phyloP scores from a whole-genome alignment of 2,888 invertebrate genomes.

The Campoplex capitator region DNA sequence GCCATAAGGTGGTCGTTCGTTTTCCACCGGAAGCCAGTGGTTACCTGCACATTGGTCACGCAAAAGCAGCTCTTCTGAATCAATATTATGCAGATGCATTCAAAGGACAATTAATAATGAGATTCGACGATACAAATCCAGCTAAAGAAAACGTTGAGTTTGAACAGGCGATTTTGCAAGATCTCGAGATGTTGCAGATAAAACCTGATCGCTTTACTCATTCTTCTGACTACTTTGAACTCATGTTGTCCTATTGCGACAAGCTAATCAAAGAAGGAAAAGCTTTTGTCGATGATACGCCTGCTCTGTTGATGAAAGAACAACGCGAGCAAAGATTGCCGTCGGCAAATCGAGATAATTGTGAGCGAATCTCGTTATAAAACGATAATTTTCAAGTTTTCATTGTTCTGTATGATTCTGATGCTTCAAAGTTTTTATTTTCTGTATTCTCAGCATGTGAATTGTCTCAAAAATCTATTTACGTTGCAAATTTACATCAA shows the following conservation, averaged over 20 bases:
- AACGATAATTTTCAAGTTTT: neutral
- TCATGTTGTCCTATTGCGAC: conserved; percentile 95
- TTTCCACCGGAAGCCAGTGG: conserved; percentile 99
- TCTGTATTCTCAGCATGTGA: no score
- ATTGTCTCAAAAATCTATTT: no score
- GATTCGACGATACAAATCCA: conserved; percentile 99
- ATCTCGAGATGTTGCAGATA: conserved; percentile 95
- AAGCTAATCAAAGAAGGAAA: conserved; percentile 94
- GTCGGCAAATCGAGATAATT: conserved; percentile 93
- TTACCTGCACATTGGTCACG: conserved; percentile 98
- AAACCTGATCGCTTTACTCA: conserved; percentile 97
- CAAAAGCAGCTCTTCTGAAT: conserved; percentile 98
- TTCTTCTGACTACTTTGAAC: conserved; percentile 98
- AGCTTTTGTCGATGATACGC: conserved; percentile 98
- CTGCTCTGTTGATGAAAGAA: conserved; percentile 96
- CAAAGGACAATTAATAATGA: conserved; percentile 97
- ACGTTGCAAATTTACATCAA: no score
- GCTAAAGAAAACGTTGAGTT: conserved; percentile 99
- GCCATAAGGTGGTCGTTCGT: conserved; percentile 91
- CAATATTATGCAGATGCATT: conserved; percentile 98
- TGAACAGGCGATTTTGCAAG: conserved; percentile 98
- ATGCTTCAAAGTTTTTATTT: neutral
- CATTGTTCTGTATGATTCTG: neutral
- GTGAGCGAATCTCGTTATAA: conserved; percentile 86
- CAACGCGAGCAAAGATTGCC: conserved; percentile 96